phyloP scores from a whole-genome alignment of 2,113 vertebrate genomes.

The Xiphophorus hellerii region DNA sequence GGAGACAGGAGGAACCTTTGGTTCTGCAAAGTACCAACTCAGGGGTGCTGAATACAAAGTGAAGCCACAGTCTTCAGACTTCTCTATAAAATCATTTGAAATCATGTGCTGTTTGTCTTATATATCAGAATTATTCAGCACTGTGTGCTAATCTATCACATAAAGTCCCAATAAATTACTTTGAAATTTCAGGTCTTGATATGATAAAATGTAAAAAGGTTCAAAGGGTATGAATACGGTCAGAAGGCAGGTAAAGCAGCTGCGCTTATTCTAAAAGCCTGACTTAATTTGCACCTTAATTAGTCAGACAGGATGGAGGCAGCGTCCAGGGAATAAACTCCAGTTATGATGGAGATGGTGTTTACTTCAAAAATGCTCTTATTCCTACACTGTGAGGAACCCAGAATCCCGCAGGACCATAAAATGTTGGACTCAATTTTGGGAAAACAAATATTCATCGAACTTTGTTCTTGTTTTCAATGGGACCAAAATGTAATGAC shows the following conservation, averaged over 20 bases:
- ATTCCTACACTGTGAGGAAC: background rate
- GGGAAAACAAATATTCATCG: background rate
- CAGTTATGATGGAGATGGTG: background rate
- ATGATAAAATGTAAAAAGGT: background rate
- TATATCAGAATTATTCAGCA: too few relatives aligned
- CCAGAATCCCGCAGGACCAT: background rate
- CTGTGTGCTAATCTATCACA: too few relatives aligned
- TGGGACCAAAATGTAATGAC: background rate
- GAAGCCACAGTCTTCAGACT: too few relatives aligned
- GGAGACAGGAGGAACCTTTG: too few relatives aligned
- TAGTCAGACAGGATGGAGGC: background rate
- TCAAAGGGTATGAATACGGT: background rate
- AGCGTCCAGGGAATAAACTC: background rate
- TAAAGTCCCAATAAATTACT: too few relatives aligned
- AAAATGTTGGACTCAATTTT: background rate
- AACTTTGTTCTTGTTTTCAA: background rate
- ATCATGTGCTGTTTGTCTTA: background rate
- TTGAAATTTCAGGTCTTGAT: background rate
- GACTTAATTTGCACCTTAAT: background rate
- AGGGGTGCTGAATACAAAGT: too few relatives aligned
- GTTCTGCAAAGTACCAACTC: background rate
- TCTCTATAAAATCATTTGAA: background rate
- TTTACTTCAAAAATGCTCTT: background rate
- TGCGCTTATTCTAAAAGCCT: background rate
- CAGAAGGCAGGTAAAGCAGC: background rate